Base-by-base conservation (phyloP, 2,888 invertebrate genomes). In the Spialia ferax region DNA sequence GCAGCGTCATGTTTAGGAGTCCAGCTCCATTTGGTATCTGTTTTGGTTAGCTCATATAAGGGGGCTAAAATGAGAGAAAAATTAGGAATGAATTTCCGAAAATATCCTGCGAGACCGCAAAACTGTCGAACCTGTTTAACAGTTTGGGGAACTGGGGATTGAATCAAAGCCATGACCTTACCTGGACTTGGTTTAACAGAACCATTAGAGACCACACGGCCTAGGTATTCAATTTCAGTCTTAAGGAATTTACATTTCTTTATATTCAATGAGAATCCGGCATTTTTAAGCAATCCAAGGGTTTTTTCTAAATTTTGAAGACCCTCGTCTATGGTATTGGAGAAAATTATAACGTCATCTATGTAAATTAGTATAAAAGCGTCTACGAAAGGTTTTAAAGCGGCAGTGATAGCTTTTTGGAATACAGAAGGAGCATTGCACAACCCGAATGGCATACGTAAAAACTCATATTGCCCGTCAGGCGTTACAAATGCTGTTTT, bases 141-240 rank as follows among this genome's bases (percentile, higher is more conserved):
- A 7, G 66, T 56, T 22, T 55, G 26, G 2, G 68, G 55, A 2
- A 62, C 50, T 48, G 63, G 59, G 8, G 35, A n/a, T 1, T 11
- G 1, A 13, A 50, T 38, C 8, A 68, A 13, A 7, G 76, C 75
- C 0, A 69, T 48, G 7, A 79, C 59, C 60, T 78, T 77, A 4
- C 73, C 3, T 0, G 45, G 67, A 11, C 77, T 80, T 0, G 78
- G 79, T 10, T 65, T 35, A 0, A 78, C 50, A 20, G 75, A 18
- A 8, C 77, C 75, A 0, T 35, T 35, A 0, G 22, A n/a, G 2
- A 78, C 62, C 5, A 72, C 55, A 50, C 66, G 75, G 0, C 76
- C 74, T n/a, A 76, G 22, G 32, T 56, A 76, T 0, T 76, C 70
- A 0, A 75, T 26, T 23, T 59, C 11, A 0, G 35, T 75, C 45